These are phyloP conservation scores for Pogona vitticeps DNA, from an alignment of 2,113 vertebrate species.

Conservation along the genomic window DNA sequence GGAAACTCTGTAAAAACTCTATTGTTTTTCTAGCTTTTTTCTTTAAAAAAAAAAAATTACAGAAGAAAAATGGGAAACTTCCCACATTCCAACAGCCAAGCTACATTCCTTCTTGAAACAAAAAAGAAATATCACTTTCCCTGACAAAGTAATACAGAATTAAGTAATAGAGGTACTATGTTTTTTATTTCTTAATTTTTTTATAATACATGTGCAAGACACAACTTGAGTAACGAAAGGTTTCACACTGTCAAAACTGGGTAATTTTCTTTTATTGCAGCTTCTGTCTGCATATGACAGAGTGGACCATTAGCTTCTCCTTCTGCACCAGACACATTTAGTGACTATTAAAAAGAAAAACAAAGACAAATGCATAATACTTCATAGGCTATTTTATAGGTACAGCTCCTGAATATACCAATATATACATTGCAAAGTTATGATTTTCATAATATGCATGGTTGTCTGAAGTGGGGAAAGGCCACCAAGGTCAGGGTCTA, in stretches of 20 bases:
- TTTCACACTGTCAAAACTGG: neutral
- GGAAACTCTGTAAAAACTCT: neutral
- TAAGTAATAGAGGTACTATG: fast-evolving
- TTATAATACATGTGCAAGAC: neutral
- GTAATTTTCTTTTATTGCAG: neutral
- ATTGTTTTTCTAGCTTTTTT: neutral
- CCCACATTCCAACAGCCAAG: neutral
- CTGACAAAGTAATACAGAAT: neutral
- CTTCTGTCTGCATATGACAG: neutral
- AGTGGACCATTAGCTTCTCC: neutral
- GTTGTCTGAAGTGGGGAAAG: too few relatives aligned
- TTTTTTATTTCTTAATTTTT: neutral
- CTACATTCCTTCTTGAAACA: neutral
- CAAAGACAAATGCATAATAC: too few relatives aligned
- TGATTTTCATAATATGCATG: too few relatives aligned
- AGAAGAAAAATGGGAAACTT: neutral
- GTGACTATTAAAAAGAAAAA: neutral
- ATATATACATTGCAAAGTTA: too few relatives aligned
- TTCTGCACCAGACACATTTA: neutral
- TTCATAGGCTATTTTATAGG: too few relatives aligned
- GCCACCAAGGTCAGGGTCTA: too few relatives aligned
- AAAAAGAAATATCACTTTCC: neutral
- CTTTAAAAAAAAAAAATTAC: neutral
- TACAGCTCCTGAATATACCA: too few relatives aligned
- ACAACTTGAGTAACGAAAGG: neutral